Evolutionary conservation across 2,113 vertebrate species (phyloP).

Genomic region (Hemiprocne comata): DNA sequence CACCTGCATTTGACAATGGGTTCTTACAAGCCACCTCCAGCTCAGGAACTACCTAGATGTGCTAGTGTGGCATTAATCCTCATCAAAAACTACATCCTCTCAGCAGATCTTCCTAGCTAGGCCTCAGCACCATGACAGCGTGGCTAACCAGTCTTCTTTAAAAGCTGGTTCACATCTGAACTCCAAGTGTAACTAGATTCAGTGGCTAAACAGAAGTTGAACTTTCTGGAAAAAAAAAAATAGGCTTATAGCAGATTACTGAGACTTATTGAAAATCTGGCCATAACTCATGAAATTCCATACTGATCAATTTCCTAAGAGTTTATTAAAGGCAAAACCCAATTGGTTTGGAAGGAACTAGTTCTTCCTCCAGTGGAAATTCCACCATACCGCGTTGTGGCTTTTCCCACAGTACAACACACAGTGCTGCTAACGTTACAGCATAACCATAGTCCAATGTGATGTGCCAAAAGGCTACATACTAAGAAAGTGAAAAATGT

Average conservation of each 20-base stretch:
- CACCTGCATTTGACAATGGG: background rate
- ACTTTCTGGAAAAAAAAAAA: background rate
- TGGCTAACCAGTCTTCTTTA: background rate
- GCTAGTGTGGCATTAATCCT: background rate
- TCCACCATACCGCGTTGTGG: background rate
- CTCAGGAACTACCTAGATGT: background rate
- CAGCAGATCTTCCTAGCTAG: background rate
- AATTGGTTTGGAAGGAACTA: slow-evolving; percentile 5
- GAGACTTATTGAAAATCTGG: background rate
- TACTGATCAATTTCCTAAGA: background rate
- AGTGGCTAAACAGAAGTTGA: background rate
- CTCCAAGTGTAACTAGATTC: background rate
- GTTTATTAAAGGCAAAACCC: slow-evolving; percentile 6
- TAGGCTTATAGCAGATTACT: background rate
- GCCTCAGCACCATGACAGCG: background rate
- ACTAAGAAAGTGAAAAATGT: slow-evolving; percentile 7
- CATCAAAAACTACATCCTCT: background rate
- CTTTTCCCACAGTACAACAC: background rate
- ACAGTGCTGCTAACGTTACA: background rate
- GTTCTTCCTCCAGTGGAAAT: slow-evolving; percentile 6
- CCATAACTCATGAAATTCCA: background rate
- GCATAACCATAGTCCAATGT: background rate
- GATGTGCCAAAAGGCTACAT: slow-evolving; percentile 21
- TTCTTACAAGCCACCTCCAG: background rate
- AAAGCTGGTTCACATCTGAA: background rate